A percentile compares a stretch with the other conserved stretches of the same genome.
These are phyloP conservation scores for Bombycilla garrulus DNA, from an alignment of 2,113 vertebrate genomes.

Conservation along the genomic window DNA sequence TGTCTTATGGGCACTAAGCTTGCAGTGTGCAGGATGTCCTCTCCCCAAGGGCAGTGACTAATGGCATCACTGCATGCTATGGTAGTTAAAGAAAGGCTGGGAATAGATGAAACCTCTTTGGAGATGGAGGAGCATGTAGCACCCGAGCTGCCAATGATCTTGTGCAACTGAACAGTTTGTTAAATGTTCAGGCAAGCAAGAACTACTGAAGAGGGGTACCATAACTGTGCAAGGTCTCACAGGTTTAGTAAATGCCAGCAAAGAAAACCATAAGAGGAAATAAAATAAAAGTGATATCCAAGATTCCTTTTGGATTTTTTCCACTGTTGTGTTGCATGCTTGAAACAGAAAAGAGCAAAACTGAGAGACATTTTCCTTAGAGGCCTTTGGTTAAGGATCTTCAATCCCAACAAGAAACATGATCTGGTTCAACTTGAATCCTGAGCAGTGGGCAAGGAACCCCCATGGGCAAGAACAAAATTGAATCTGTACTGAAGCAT, in stretches of 20 bases:
- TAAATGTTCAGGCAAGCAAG: not conserved
- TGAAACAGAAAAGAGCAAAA: not conserved
- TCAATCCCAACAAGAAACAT: accelerated
- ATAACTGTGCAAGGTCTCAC: not conserved
- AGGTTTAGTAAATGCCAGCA: not conserved
- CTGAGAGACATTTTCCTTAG: not conserved
- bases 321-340: not conserved
- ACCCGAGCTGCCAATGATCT: not conserved
- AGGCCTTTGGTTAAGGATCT: not conserved
- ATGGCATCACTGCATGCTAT: not conserved
- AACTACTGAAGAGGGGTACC: not conserved
- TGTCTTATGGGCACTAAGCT: not conserved
- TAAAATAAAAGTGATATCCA: not conserved
- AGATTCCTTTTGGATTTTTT: not conserved
- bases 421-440: not conserved
- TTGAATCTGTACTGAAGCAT: not conserved
- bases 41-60: not conserved
- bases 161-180: not conserved
- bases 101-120: not conserved
- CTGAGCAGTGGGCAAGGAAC: not conserved
- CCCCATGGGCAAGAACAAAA: not conserved
- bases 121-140: not conserved
- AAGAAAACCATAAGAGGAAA: not conserved
- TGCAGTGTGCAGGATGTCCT: constrained; percentile 7
- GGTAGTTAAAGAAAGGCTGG: not conserved